Percentiles rank a stretch among this genome's conserved stretches.
Evolutionary conservation across 2,113 vertebrate genomes (phyloP).

Genomic region (Orthochromis malagaraziensis): DNA sequence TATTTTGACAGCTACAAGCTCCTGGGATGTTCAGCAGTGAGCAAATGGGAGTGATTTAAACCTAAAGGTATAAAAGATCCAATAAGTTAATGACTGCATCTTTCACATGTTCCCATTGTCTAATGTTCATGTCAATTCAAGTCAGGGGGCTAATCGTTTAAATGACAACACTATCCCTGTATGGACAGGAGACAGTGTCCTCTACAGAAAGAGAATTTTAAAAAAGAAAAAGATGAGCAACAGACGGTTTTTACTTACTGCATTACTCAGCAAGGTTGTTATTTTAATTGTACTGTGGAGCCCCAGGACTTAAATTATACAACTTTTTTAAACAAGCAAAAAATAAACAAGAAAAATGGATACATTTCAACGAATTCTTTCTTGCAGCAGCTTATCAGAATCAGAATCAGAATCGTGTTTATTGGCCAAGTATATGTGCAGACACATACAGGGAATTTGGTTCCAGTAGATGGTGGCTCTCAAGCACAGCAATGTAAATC

Average conservation of each 20-base stretch:
- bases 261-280: not conserved
- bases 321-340: not conserved
- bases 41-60: not conserved
- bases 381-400: not conserved
- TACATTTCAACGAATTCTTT: not conserved
- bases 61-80: not conserved
- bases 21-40: not conserved
- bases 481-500: too few species aligned
- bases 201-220: not conserved
- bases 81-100: not conserved
- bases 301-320: not conserved
- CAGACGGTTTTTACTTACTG: not conserved
- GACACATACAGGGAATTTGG: too few species aligned
- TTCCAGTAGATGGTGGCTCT: too few species aligned
- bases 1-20: not conserved
- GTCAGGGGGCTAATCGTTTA: constrained; percentile 3
- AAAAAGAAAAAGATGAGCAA: not conserved
- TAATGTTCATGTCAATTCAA: not conserved
- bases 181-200: not conserved
- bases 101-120: not conserved
- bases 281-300: not conserved
- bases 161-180: not conserved
- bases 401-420: too few species aligned
- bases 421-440: too few species aligned
- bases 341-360: not conserved